These are phyloP conservation scores for Patiria pectinifera DNA, from an alignment of 53 echinoderm and acorn worm species.

Conservation along the genomic window DNA sequence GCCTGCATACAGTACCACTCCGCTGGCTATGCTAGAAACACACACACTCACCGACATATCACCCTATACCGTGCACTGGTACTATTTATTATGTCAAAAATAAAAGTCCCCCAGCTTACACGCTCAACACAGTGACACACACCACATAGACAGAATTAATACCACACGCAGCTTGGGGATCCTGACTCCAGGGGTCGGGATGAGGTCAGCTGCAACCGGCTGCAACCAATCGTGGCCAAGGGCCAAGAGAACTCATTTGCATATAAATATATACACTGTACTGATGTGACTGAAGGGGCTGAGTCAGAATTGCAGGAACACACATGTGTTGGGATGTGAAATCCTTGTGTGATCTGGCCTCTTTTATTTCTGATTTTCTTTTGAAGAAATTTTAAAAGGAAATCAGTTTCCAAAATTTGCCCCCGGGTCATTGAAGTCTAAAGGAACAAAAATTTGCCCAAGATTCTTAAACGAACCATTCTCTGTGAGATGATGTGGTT, in stretches of 20 bases:
- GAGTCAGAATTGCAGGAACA: conserved; percentile 4
- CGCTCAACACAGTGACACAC: conserved; percentile 45
- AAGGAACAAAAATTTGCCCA: background rate
- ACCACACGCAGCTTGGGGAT: conserved; percentile 63
- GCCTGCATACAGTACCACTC: background rate
- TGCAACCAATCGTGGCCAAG: conserved; percentile 69
- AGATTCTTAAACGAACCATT: background rate
- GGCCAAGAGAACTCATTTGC: conserved; percentile 62
- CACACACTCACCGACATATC: conserved; percentile 6
- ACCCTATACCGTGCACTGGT: conserved; percentile 7
- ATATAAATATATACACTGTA: conserved; percentile 58
- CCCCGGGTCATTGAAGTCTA: background rate
- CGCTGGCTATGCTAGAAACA: background rate
- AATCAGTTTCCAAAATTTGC: background rate
- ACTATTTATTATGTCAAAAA: conserved; percentile 47
- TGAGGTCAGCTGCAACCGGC: conserved; percentile 68
- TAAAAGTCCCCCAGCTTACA: conserved; percentile 59
- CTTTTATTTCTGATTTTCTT: conserved; percentile 8
- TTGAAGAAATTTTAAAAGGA: background rate
- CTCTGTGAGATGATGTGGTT: background rate
- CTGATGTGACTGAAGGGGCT: conserved; percentile 38
- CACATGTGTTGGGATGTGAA: conserved; percentile 35
- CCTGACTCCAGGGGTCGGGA: conserved; percentile 61
- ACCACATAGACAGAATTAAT: conserved; percentile 43
- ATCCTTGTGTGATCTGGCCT: background rate